Evolutionary conservation across 2,797 vertebrate genomes (phyloP).

Genomic region (Siniperca scherzeri): DNA sequence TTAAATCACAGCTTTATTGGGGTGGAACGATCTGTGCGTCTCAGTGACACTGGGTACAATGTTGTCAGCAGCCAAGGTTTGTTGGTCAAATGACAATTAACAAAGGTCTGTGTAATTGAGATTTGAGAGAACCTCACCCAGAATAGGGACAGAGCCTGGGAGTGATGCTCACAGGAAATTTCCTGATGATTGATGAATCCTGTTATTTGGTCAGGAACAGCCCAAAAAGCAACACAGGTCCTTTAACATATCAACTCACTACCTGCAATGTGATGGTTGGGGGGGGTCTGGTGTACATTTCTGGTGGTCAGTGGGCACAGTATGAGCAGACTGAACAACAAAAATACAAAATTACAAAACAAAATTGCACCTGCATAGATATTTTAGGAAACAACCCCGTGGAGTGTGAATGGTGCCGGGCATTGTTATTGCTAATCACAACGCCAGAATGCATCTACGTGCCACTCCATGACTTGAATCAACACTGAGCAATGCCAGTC

Average conservation of each 20-base stretch:
- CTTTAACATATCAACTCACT: neutral
- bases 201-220: neutral
- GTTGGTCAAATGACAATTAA: neutral
- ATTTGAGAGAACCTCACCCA: slow-evolving; percentile 5
- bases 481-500: slow-evolving; percentile 36
- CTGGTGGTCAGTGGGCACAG: too few relatives aligned
- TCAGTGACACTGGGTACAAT: neutral
- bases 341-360: neutral
- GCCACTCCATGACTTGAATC: slow-evolving; percentile 29
- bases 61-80: neutral
- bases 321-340: too few relatives aligned
- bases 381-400: slow-evolving; percentile 11
- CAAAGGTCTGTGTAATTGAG: neutral
- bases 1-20: neutral
- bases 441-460: slow-evolving; percentile 17
- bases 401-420: neutral
- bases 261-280: neutral
- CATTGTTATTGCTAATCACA: slow-evolving; percentile 34
- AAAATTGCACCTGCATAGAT: neutral
- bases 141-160: neutral
- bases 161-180: neutral
- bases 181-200: neutral
- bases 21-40: neutral
- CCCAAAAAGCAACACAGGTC: slow-evolving; percentile 3
- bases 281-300: neutral